Base-by-base conservation (phyloP, 1,140 invertebrate genomes). In the Drosophila mojavensis region DNA sequence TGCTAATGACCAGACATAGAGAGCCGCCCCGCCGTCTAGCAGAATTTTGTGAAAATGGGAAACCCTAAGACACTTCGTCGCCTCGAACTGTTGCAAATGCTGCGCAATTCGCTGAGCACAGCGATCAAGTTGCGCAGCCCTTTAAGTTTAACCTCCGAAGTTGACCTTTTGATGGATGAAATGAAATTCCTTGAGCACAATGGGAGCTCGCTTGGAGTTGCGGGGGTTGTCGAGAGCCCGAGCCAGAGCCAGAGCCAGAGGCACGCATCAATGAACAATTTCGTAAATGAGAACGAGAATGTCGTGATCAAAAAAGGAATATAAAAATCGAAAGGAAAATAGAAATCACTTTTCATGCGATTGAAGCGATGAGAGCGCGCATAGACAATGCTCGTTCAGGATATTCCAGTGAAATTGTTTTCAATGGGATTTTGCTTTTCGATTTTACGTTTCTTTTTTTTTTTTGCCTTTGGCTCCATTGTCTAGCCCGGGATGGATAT, bases 361-460 rank as follows among this genome's bases (percentile, higher is more conserved):
- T 51, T 48, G 45, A 67, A 45, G 43, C 28, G 28, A 4, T 30
- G 28, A 30, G 28, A 30, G 28, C 64, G 67, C 67, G 39, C 33
- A 15, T 28, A 58, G 53, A 86, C 83, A 86, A 86, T 74, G 59
- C 60, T 39, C 64, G 41, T 51, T 69, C 36, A 39, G 79, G 67
- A 70, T 82, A 88, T 86, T 86, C 82, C 68, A 88, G 79, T 63
- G 84, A 88, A 89, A 67, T 80, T 80, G 51, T 67, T 78, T 84
- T 88, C 48, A 83, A 62, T 58, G 77, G 66, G 62, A 47, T 60
- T 60, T 68, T 48, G 64, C 59, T 48, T 53, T 60, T 80, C 61
- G 68, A 43, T 45, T 67, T 51, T 62, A 30, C 41, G 26, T 72
- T 39, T 39, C 36, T 11, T 39, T 24, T 17, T 17, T 17, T 24